Evolutionary conservation across 2,797 vertebrate genomes (phyloP).

Genomic region (Brotogeris chrysoptera): DNA sequence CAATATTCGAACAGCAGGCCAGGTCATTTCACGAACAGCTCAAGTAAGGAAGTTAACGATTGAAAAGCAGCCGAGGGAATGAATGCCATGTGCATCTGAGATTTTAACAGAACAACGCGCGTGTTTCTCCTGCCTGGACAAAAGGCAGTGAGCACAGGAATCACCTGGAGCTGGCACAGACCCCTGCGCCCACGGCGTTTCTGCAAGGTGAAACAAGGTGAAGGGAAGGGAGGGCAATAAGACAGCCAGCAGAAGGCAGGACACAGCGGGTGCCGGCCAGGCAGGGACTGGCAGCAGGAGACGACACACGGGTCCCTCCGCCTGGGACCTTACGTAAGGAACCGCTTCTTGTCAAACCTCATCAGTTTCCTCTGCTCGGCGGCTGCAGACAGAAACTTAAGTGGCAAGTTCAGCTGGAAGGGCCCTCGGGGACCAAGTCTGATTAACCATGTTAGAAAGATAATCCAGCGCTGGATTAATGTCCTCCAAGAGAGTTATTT

Average conservation of each 20-base stretch:
- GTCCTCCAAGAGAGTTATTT: constrained; percentile 27
- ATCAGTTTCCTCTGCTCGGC: background rate
- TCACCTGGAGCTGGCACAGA: background rate
- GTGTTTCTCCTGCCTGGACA: background rate
- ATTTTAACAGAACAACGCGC: background rate
- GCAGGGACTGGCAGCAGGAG: background rate
- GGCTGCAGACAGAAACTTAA: background rate
- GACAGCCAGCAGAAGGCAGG: background rate
- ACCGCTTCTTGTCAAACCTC: background rate
- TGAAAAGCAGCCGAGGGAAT: background rate
- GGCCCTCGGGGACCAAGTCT: constrained; percentile 11
- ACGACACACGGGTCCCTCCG: background rate
- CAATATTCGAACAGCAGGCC: background rate
- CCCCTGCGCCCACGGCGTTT: background rate
- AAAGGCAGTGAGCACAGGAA: background rate
- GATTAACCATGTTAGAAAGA: constrained; percentile 64
- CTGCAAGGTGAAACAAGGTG: fast-evolving
- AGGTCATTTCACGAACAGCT: background rate
- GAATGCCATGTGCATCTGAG: fast-evolving
- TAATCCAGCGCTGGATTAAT: constrained; percentile 45
- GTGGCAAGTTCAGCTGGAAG: constrained; percentile 33
- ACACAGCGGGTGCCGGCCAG: fast-evolving
- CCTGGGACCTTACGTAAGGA: background rate
- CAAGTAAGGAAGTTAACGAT: background rate
- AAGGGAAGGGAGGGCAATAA: background rate